Evolutionary conservation across 2,113 vertebrate species (phyloP), one percentile per base, ranked within the genome.

Genomic region (Vulpes ferrilata): DNA sequence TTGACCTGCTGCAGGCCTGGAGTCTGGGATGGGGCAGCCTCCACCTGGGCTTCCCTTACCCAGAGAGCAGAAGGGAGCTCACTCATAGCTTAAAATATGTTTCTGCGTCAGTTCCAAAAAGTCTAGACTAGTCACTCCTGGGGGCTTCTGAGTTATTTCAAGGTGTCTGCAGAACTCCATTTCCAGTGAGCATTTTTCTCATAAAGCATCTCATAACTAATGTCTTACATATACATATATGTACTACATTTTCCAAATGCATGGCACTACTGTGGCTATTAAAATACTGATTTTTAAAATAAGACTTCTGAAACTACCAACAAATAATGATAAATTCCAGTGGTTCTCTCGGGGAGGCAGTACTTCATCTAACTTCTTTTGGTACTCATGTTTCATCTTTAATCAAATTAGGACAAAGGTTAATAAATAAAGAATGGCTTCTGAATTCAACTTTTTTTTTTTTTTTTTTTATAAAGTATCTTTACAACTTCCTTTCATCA

Each of bases 131-230:
- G 76, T 74, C 51, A 95, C 89, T 97, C 92, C 19, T 69, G 62
- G 92, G 91, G 90, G 86, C 51, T 92, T 74, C 67, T 32, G 93
- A 97, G 90, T 84, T 96, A 95, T 97, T 98, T 95, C 91, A 93
- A 82, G 60, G 93, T 88, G 60, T 93, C 96, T 93, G 30, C 65
- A 80, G 91, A 97, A 83, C 59, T 10, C 92, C 35, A 51, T 67
- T 80, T 92, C 60, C 43, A 64, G 11, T 0, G 2, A 48, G 20
- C 11, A 5, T 73, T 90, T 89, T 89, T 93, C 80, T 91, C 86
- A 81, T 55, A 81, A 73, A 88, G 76, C 95, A 87, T 71, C 67
- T 80, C 57, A 22, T 60, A 88, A 83, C 0, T 11, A 90, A 57
- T 30, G 25, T 96, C 95, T 76, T 43, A 80, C 19, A 57, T 0